Evolutionary conservation across 2,113 vertebrate species (phyloP).

Genomic region (Zosterops borbonicus): DNA sequence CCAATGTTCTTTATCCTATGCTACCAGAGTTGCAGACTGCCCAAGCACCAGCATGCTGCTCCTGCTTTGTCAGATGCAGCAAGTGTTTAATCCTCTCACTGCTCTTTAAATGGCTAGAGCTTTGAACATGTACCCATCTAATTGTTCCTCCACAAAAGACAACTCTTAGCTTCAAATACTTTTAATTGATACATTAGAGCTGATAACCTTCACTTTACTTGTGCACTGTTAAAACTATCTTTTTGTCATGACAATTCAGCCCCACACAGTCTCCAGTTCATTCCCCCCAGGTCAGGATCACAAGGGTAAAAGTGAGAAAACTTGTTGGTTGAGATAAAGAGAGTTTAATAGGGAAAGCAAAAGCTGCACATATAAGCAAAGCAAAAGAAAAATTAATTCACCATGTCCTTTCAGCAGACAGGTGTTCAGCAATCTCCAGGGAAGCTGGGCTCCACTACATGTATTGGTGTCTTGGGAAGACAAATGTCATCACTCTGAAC

Average conservation of each 20-base stretch:
- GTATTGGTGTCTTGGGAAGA: background rate
- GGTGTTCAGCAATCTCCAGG: background rate
- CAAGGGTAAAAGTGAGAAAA: background rate
- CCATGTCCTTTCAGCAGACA: background rate
- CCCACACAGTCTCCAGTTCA: background rate
- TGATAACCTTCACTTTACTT: background rate
- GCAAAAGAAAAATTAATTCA: background rate
- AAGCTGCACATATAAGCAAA: background rate
- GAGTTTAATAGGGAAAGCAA: background rate
- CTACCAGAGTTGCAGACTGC: background rate
- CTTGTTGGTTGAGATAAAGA: background rate
- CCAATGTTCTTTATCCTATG: background rate
- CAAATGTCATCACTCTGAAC: background rate
- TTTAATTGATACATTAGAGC: background rate
- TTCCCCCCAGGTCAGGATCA: background rate
- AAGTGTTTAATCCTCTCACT: background rate
- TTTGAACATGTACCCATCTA: background rate
- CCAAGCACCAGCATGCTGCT: background rate
- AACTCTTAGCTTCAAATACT: background rate
- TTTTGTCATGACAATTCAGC: background rate
- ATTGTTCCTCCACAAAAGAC: background rate
- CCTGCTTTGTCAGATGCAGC: background rate
- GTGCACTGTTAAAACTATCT: background rate
- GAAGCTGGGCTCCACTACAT: background rate
- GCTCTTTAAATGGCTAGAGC: background rate